These are phyloP conservation scores for Calephelis perditalis DNA, from an alignment of 2,888 invertebrate genomes.

Conservation along the genomic window DNA sequence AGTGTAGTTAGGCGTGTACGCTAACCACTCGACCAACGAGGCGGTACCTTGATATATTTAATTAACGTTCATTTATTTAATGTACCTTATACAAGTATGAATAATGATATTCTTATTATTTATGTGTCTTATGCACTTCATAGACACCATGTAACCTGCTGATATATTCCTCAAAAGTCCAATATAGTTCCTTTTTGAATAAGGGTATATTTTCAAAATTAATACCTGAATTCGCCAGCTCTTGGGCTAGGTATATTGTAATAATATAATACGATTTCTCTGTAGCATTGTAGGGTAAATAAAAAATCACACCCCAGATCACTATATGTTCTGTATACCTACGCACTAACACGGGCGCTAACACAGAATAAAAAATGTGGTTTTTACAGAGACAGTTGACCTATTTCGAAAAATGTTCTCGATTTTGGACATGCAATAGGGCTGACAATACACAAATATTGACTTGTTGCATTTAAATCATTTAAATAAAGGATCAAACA, in stretches of 20 bases:
- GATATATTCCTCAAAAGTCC: too few species aligned
- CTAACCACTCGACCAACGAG: too few species aligned
- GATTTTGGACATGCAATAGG: background rate
- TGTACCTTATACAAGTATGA: too few species aligned
- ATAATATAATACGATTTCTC: slow-evolving; percentile 3
- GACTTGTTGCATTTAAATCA: background rate
- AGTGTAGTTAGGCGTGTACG: too few species aligned
- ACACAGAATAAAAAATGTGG: slow-evolving; percentile 6
- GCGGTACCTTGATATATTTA: too few species aligned
- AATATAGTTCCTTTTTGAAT: too few species aligned
- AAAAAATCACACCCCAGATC: slow-evolving; percentile 9
- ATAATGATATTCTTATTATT: too few species aligned
- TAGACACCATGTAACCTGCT: too few species aligned
- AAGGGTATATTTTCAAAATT: too few species aligned
- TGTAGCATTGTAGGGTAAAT: slow-evolving; percentile 2
- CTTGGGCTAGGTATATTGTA: background rate
- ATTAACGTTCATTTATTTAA: too few species aligned
- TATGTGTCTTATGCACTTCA: too few species aligned
- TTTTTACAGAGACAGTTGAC: slow-evolving; percentile 9
- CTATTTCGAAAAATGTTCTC: background rate
- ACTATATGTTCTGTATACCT: slow-evolving; percentile 4
- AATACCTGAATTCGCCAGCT: background rate
- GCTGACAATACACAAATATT: background rate
- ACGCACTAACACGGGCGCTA: background rate
- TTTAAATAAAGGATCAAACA: too few species aligned